Evolutionary conservation across 2,888 invertebrate genomes (phyloP).

Genomic region (Labia minor): DNA sequence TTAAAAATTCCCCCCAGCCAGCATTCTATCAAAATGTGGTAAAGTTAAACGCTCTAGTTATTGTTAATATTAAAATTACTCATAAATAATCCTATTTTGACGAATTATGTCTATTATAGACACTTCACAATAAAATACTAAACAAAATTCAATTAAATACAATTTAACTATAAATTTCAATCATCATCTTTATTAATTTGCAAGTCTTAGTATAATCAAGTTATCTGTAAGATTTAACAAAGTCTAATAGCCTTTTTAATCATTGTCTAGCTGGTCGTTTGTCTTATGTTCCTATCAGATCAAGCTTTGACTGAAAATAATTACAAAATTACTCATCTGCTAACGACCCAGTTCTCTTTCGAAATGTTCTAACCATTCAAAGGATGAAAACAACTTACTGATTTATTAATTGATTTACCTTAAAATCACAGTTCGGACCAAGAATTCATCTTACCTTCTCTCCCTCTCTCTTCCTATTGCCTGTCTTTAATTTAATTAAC

Average conservation of each 20-base stretch:
- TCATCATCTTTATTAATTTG: background rate
- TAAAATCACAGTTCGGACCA: background rate
- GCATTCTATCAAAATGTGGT: too few species aligned
- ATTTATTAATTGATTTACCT: conserved; percentile 5
- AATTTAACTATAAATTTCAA: background rate
- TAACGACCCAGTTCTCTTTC: background rate
- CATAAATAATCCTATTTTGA: too few species aligned
- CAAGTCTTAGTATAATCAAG: background rate
- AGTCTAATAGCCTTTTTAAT: conserved; percentile 3
- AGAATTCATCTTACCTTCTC: background rate
- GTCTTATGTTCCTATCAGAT: background rate
- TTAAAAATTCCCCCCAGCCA: too few species aligned
- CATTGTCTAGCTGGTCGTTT: background rate
- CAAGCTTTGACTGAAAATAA: background rate
- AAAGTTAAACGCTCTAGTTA: too few species aligned
- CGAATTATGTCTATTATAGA: too few species aligned
- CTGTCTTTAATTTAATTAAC: background rate
- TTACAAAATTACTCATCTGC: conserved; percentile 8
- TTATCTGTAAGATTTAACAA: conserved; percentile 13
- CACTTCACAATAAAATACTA: too few species aligned
- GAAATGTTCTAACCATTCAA: background rate
- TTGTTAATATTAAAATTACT: too few species aligned
- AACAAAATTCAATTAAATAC: background rate
- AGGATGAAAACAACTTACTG: background rate
- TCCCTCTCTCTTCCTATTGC: background rate